phyloP scores from a whole-genome alignment of 1,140 invertebrate genomes.

The Plutomurus gul region DNA sequence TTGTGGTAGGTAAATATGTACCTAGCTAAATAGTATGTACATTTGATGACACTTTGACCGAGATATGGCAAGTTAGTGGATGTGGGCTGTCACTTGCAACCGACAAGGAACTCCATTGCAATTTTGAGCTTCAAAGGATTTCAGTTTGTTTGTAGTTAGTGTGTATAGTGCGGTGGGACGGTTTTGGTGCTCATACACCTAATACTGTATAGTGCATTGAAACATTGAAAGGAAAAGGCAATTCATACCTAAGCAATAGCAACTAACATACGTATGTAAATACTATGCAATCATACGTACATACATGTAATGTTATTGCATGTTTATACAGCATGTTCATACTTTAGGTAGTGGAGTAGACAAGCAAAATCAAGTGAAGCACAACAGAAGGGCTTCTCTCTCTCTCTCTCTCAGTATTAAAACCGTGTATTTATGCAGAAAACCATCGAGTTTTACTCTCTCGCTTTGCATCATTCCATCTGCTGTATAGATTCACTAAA shows the following conservation, averaged over 20 bases:
- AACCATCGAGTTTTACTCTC: neutral
- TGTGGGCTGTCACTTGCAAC: neutral
- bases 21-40: neutral
- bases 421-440: neutral
- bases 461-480: neutral
- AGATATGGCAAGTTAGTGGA: neutral
- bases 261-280: too few relatives aligned
- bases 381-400: neutral
- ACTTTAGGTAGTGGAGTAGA: neutral
- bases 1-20: neutral
- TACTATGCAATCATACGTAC: too few relatives aligned
- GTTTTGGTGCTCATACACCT: too few relatives aligned
- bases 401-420: neutral
- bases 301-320: too few relatives aligned
- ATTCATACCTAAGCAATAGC: too few relatives aligned
- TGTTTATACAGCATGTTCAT: neutral
- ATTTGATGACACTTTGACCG: conserved; percentile 24
- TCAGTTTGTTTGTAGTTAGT: neutral
- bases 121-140: conserved; percentile 25
- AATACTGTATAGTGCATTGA: too few relatives aligned
- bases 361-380: neutral
- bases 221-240: too few relatives aligned
- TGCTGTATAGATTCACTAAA: neutral
- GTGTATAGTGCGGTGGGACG: too few relatives aligned
- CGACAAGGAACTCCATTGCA: neutral